Evolutionary conservation across 64 coral and sea anemone species (phyloP), one percentile per base, ranked within the genome.

Genomic region (Montipora foliosa): DNA sequence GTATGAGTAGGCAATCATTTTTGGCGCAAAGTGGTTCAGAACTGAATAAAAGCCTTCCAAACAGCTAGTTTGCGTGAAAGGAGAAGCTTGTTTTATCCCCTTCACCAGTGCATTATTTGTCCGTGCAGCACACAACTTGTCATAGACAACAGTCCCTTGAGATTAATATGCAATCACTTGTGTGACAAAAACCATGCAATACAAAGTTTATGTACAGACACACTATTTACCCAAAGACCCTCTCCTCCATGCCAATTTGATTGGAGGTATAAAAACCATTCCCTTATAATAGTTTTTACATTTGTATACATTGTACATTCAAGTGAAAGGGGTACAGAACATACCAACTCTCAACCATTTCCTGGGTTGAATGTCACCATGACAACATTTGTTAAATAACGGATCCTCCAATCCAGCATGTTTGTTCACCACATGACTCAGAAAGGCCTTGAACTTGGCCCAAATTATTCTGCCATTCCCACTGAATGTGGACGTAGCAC

Each of bases 1-100:
- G 46, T 80, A 80, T 8, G 70, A 73, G 70, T 73, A 73, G 22
- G 70, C 25, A 25, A 25, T 25, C 25, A 25, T 25, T 0, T 25
- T 25, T 25, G 25, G 25, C 1, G 25, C 25, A 25, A 25, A 25
- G 25, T 25, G 25, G 25, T 25, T 25, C 25, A 25, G 25, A 25
- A 25, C 25, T 25, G 25, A 25, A 25, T 25, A 1, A 25, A 25
- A 80, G 5, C 78, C 78, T 80, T 80, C 78, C 47, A 25, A 73
- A 73, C 70, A n/a, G 70, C 70, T 73, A 8, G 70, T 73, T 73
- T 73, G 70, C 0, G 70, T 4, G 49, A 19, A 25, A 80, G 78
- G 78, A 80, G 78, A 80, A 47, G 78, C 78, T 80, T 80, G 78
- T 58, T 49, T 51, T n/a, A 80, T 80, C 46, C 78, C 78, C 52